Evolutionary conservation across 2,113 vertebrate genomes (phyloP).

Genomic region (Nothoprocta perdicaria): DNA sequence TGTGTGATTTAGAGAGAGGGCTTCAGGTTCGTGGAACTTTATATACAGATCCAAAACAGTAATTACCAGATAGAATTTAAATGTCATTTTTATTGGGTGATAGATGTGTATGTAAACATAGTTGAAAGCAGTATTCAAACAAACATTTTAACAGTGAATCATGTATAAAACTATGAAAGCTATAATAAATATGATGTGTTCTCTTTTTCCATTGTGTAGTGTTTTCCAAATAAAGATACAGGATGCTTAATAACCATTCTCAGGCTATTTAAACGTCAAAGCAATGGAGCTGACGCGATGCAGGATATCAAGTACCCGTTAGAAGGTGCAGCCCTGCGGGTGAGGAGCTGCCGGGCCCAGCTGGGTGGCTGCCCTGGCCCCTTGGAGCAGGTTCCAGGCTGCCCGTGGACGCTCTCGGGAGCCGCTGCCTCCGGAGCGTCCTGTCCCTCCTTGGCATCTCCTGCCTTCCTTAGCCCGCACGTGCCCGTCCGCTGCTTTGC

Average conservation of each 20-base stretch:
- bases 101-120: not conserved
- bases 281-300: slow-evolving; percentile 75
- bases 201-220: slow-evolving; percentile 61
- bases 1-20: not conserved
- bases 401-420: slow-evolving; percentile 22
- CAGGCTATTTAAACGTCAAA: slow-evolving; percentile 76
- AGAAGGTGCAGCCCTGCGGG: slow-evolving; percentile 62
- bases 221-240: slow-evolving; percentile 76
- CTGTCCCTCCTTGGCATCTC: not conserved
- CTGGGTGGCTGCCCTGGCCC: slow-evolving; percentile 67
- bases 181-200: not conserved
- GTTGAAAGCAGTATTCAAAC: not conserved
- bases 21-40: not conserved
- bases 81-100: not conserved
- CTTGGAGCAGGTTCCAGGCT: slow-evolving; percentile 32
- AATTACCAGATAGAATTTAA: not conserved
- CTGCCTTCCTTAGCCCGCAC: slow-evolving; percentile 29
- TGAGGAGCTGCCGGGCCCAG: slow-evolving; percentile 70
- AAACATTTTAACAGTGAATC: not conserved
- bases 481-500: not conserved
- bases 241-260: slow-evolving; percentile 73
- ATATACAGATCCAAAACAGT: not conserved
- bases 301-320: slow-evolving; percentile 73
- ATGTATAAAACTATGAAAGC: slow-evolving; percentile 40
- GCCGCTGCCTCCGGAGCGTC: no score